Percentiles rank a stretch among this genome's conserved stretches.
Evolutionary conservation across 2,888 invertebrate genomes (phyloP).

Genomic region (Tiphia femorata): DNA sequence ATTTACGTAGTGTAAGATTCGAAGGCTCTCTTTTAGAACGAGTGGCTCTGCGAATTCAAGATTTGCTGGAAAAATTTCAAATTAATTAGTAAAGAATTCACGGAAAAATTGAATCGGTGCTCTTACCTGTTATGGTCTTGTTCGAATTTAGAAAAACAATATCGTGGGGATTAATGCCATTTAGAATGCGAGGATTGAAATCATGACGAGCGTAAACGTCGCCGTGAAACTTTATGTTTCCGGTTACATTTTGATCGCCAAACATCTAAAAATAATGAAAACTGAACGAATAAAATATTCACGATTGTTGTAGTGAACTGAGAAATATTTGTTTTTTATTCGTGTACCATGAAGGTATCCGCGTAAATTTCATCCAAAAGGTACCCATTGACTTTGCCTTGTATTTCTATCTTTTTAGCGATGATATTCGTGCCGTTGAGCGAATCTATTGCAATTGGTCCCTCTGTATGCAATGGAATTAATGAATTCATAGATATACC

Average conservation of each 20-base stretch:
- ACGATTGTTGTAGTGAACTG: not conserved
- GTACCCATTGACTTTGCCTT: constrained; percentile 66
- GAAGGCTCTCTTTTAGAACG: constrained; percentile 36
- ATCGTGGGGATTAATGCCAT: constrained; percentile 40
- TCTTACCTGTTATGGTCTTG: constrained; percentile 45
- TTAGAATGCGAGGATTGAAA: constrained; percentile 46
- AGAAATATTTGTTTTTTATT: not conserved
- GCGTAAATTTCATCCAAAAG: constrained; percentile 68
- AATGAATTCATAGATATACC: constrained; percentile 67
- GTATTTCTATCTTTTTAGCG: constrained; percentile 40
- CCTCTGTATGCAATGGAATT: constrained; percentile 69
- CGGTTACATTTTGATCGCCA: constrained; percentile 50
- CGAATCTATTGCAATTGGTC: constrained; percentile 62
- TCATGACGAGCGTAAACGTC: constrained; percentile 34
- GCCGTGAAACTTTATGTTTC: constrained; percentile 44
- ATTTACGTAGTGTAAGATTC: constrained; percentile 40
- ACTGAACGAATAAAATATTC: constrained; percentile 13
- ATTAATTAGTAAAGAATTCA: not conserved
- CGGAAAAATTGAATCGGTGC: not conserved
- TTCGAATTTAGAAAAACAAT: constrained; percentile 36
- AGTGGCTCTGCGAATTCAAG: constrained; percentile 46
- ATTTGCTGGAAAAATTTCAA: constrained; percentile 38
- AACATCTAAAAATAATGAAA: constrained; percentile 42
- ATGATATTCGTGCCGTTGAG: constrained; percentile 64
- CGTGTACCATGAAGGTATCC: constrained; percentile 72